Evolutionary conservation across 2,888 invertebrate species (phyloP), one percentile per base, ranked within the genome.

Genomic region (Folsomia candida): DNA sequence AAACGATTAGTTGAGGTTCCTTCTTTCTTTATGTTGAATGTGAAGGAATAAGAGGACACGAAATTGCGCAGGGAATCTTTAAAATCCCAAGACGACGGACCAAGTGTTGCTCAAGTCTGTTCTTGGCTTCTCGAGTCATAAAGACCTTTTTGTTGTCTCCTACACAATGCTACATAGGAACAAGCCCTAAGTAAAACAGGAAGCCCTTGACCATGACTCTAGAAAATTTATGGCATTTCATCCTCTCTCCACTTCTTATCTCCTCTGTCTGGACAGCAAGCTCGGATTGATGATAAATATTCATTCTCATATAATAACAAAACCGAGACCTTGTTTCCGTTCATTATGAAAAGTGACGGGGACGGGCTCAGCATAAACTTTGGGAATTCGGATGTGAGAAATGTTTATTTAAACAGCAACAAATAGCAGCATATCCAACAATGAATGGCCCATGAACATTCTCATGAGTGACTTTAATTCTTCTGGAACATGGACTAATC

Each of bases 131-230:
- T 37, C n/a, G 57, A 20, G 59, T 14, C 25, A 22, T 18, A 59
- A 59, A 25, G 25, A 18, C 22, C 14, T 4, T 25, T 54, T 59
- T 59, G 59, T 59, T 59, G 59, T 25, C 59, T 25, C 25, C 59
- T 24, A 20, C 22, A 59, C 20, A 9, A 18, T 24, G 6, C 14
- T 47, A 47, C 47, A 11, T 47, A 11, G 9, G 4, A n/a, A 20
- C 24, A 4, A 25, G 20, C 14, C 59, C 25, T 6, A 59, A 59
- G 59, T 59, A 26, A 59, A 59, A 59, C 59, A 59, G 59, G 59
- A 59, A 59, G 59, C 59, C 59, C 59, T 59, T 59, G 59, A 26
- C 59, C 59, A 59, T 59, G 59, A 59, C 59, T 59, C 24, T 24
- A 9, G 57, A 37, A 37, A 37, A 37, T 37, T 37, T 37, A 37